Evolutionary conservation across 2,797 vertebrate genomes (phyloP).

Genomic region (Enteromius radiatus): DNA sequence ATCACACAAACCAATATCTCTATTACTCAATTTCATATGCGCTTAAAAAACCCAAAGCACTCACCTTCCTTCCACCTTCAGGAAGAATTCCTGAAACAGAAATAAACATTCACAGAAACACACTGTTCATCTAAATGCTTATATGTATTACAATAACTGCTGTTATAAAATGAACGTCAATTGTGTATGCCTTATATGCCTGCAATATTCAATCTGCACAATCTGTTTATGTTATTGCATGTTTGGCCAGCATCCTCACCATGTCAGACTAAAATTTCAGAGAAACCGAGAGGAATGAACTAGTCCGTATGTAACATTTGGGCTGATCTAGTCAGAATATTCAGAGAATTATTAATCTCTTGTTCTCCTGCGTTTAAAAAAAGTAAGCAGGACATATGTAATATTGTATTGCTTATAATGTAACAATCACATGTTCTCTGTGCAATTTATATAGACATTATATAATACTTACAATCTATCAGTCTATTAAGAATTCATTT

Average conservation of each 20-base stretch:
- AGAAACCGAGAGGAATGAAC: conserved; percentile 25
- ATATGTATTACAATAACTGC: conserved; percentile 3
- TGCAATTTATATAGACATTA: neutral
- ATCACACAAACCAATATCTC: neutral
- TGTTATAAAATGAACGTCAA: neutral
- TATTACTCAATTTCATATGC: neutral
- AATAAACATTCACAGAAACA: conserved; percentile 10
- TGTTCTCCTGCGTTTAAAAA: neutral
- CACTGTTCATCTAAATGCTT: conserved; percentile 1
- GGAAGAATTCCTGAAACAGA: neutral
- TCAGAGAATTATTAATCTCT: conserved; percentile 29
- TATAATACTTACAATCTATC: conserved; percentile 1
- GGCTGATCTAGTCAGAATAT: conserved; percentile 12
- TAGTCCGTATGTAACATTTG: neutral
- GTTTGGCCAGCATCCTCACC: conserved; percentile 13
- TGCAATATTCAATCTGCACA: conserved; percentile 28
- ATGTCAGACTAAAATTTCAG: conserved; percentile 24
- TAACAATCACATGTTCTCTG: neutral
- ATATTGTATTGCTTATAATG: neutral
- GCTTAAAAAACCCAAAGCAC: conserved; percentile 6
- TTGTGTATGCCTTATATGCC: neutral
- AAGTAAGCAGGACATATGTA: neutral
- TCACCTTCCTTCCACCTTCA: no score
- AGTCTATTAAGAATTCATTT: neutral
- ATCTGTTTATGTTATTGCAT: conserved; percentile 29